Base-by-base conservation (phyloP, 2,888 invertebrate species). In the Spodoptera littoralis region DNA sequence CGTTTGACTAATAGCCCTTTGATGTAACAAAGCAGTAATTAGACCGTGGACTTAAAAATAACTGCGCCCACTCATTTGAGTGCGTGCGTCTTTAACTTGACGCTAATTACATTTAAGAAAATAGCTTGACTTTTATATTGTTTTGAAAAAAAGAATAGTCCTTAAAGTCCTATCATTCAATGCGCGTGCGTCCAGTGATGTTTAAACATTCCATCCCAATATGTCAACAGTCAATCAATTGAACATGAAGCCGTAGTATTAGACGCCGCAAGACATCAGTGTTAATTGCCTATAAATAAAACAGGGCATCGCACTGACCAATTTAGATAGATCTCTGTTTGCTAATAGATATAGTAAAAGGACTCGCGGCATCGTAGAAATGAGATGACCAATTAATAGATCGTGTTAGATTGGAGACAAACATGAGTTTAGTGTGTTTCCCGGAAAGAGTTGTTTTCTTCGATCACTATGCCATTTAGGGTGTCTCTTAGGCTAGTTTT, bases 161-260 rank as follows among this genome's bases (percentile, higher is more conserved):
- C 1, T 11, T 41, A 42, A 51, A 51, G 3, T 6, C 60, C 46
- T 22, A 27, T 36, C 51, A 24, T 46, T 64, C 18, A 58, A 60
- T 74, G 63, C 56, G 57, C 54, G 55, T 65, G 66, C 49, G 55
- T 45, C 47, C 54, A 50, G 27, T 52, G 50, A 57, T 77, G 73
- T 70, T 63, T 70, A 70, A 80, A 80, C 76, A 70, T 71, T 75
- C 70, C 76, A 75, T 80, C 79, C 70, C 74, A 76, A 85, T 87
- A 88, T 90, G 90, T 91, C 90, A 90, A 87, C 90, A 89, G 88
- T 87, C 89, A 85, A 91, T 91, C 88, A 90, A 90, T 90, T 83
- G 80, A 79, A 84, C 87, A 84, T 82, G 81, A 84, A 83, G 82
- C 75, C 74, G 70, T 80, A 77, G 81, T 78, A 69, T 84, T 80